A percentile compares a stretch with the other conserved stretches of the same genome.
Evolutionary conservation across 2,888 invertebrate species (phyloP).

Genomic region (Hypomecis punctinalis): DNA sequence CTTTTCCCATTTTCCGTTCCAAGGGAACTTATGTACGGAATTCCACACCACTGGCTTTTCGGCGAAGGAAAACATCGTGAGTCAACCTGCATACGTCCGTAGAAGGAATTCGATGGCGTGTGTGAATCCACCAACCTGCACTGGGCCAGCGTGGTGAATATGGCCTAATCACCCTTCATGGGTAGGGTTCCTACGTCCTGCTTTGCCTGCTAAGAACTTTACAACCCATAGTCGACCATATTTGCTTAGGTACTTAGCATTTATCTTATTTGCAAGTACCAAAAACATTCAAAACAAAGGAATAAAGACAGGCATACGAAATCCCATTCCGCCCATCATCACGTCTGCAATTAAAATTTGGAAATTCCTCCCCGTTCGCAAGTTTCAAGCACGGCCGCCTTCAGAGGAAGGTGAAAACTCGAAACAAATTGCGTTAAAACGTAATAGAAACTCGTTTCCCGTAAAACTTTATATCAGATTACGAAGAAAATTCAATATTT

Average conservation of each 20-base stretch:
- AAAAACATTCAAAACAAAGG: constrained; percentile 20
- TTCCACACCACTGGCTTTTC: too few relatives aligned
- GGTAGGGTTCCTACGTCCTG: too few relatives aligned
- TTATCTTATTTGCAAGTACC: not conserved
- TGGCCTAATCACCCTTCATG: too few relatives aligned
- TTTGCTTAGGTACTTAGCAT: not conserved
- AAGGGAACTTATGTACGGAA: too few relatives aligned
- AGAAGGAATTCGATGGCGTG: too few relatives aligned
- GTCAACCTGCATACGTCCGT: too few relatives aligned
- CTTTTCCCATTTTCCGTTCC: too few relatives aligned
- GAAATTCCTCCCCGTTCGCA: constrained; percentile 60
- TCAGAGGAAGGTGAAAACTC: constrained; percentile 76
- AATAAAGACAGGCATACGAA: constrained; percentile 43
- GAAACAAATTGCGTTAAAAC: constrained; percentile 83
- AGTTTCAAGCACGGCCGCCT: constrained; percentile 67
- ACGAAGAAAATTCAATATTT: constrained; percentile 84
- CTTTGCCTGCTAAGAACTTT: too few relatives aligned
- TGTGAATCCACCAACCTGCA: too few relatives aligned
- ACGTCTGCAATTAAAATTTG: constrained; percentile 71
- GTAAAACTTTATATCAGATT: constrained; percentile 82
- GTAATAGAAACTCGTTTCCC: constrained; percentile 83
- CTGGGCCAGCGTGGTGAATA: too few relatives aligned
- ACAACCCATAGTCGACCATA: too few relatives aligned
- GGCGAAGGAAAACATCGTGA: too few relatives aligned
- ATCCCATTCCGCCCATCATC: constrained; percentile 59